Evolutionary conservation across 2,888 invertebrate species (phyloP).

Genomic region (Orthonychiurus folsomi): DNA sequence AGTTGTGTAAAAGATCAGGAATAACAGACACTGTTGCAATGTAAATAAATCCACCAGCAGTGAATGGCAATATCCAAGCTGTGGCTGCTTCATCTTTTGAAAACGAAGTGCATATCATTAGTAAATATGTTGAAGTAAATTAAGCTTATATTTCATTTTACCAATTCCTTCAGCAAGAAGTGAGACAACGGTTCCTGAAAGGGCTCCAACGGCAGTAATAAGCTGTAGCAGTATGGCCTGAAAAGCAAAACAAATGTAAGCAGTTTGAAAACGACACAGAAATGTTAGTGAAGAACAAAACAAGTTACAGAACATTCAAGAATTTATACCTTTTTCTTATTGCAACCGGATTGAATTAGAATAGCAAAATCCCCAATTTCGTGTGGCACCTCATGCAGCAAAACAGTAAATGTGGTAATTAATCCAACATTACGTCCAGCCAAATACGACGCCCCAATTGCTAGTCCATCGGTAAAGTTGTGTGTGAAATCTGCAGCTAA

Average conservation of each 20-base stretch:
- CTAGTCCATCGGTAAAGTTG: conserved; percentile 98
- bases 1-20: conserved; percentile 87
- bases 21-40: conserved; percentile 98
- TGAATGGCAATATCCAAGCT: conserved; percentile 89
- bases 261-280: too few species aligned
- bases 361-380: conserved; percentile 99
- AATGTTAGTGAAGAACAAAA: too few species aligned
- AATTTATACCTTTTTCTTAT: conserved; percentile 75
- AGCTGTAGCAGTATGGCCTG: conserved; percentile 89
- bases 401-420: conserved; percentile 88
- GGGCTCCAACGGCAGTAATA: conserved; percentile 86
- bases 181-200: conserved; percentile 84
- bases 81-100: conserved; percentile 58
- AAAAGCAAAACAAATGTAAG: conserved; percentile 4
- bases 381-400: conserved; percentile 95
- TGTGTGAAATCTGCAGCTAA: conserved; percentile 96
- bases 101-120: not conserved
- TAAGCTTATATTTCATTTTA: conserved; percentile 20
- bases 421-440: conserved; percentile 79
- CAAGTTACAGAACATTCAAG: too few species aligned
- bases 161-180: conserved; percentile 65
- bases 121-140: not conserved
- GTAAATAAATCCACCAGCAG: conserved; percentile 99
- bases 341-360: conserved; percentile 92
- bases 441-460: conserved; percentile 94